Percentiles rank a stretch among this genome's conserved stretches.
Evolutionary conservation across 2,797 vertebrate species (phyloP).

Genomic region (Melanotaenia pygmaea): DNA sequence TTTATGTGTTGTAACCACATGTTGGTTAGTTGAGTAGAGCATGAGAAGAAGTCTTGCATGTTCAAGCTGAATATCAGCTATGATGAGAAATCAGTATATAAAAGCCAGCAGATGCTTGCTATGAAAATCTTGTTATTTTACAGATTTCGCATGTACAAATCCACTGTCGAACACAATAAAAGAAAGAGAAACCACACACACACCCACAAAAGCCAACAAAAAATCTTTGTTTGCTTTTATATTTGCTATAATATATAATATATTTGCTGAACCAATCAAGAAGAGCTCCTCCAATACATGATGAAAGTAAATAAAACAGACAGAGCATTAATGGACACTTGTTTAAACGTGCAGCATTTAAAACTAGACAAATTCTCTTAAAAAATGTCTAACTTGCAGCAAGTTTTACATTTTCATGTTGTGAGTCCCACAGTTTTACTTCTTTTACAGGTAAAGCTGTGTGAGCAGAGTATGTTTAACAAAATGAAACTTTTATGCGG

Average conservation of each 20-base stretch:
- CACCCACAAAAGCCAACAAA: neutral
- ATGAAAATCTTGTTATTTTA: neutral
- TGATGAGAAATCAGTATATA: neutral
- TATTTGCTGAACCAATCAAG: neutral
- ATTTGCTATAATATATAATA: too few species aligned
- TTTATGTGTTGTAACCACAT: too few species aligned
- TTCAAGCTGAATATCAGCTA: neutral
- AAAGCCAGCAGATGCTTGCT: too few species aligned
- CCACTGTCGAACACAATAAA: neutral
- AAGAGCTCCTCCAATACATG: neutral
- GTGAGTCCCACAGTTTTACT: neutral
- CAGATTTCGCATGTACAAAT: neutral
- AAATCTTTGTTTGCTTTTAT: neutral
- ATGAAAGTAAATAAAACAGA: neutral
- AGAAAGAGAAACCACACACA: neutral
- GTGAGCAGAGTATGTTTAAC: neutral
- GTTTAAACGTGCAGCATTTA: neutral
- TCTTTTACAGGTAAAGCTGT: neutral
- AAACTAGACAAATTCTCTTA: neutral
- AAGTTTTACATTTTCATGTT: neutral
- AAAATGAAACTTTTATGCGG: neutral
- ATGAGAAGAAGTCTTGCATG: neutral
- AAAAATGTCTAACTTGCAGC: neutral
- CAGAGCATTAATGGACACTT: neutral
- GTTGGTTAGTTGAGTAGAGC: neutral